These are phyloP conservation scores for Bettongia penicillata DNA, from an alignment of 2,113 vertebrate genomes.

Conservation along the genomic window DNA sequence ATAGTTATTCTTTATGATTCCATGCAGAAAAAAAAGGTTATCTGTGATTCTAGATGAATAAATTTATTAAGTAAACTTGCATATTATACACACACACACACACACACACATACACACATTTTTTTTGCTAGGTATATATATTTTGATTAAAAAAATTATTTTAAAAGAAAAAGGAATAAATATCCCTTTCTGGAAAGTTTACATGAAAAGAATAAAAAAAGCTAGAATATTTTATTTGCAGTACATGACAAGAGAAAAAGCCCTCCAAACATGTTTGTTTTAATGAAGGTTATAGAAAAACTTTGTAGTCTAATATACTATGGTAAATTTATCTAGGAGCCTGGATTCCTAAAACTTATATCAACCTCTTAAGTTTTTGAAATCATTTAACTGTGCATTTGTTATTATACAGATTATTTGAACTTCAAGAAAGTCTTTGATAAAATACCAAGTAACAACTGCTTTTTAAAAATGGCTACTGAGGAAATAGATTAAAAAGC, in stretches of 20 bases:
- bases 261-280: conserved; percentile 36
- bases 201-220: conserved; percentile 24
- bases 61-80: conserved; percentile 47
- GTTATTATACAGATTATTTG: conserved; percentile 28
- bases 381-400: conserved; percentile 22
- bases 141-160: conserved; percentile 37
- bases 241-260: conserved; percentile 18
- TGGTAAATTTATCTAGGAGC: conserved; percentile 1
- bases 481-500: conserved; percentile 47
- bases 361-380: neutral
- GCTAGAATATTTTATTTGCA: conserved; percentile 40
- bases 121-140: conserved; percentile 48
- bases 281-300: neutral
- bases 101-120: conserved; percentile 9
- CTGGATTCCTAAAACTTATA: conserved; percentile 21
- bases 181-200: conserved; percentile 52
- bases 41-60: conserved; percentile 23
- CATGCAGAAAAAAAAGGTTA: neutral
- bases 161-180: conserved; percentile 50
- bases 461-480: conserved; percentile 50
- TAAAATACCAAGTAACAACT: conserved; percentile 41
- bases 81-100: neutral
- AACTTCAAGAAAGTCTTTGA: conserved; percentile 31
- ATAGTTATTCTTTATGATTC: neutral
- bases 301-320: rapidly evolving